A percentile compares a stretch with the other conserved stretches of the same genome.
These are phyloP conservation scores for Dasypus novemcinctus DNA, from an alignment of 2,113 vertebrate species.

Conservation along the genomic window DNA sequence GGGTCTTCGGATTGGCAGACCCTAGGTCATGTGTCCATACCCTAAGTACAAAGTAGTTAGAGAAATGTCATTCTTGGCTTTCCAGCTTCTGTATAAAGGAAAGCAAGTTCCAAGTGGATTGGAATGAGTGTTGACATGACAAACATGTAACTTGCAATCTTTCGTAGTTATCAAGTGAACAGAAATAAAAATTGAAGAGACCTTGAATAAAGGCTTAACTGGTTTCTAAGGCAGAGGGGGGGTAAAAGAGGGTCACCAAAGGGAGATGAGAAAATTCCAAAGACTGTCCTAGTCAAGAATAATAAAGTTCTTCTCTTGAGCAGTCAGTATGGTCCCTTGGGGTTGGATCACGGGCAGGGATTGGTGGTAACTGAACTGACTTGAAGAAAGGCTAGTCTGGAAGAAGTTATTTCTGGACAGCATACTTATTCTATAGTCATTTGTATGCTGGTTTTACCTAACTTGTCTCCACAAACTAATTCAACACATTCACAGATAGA, in stretches of 20 bases:
- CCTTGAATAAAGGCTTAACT: background rate
- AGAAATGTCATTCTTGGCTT: background rate
- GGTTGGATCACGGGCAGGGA: background rate
- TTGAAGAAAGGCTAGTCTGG: background rate
- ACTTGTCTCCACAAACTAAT: background rate
- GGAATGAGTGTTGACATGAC: background rate
- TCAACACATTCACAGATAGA: constrained; percentile 34
- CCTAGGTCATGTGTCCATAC: background rate
- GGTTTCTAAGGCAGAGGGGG: background rate
- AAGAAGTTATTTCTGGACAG: background rate
- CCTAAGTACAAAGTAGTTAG: background rate
- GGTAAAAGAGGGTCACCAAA: background rate
- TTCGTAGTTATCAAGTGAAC: background rate
- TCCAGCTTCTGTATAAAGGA: background rate
- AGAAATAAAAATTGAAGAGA: background rate
- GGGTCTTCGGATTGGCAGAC: background rate
- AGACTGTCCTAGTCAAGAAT: background rate
- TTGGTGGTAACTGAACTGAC: too few species aligned
- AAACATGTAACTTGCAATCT: background rate
- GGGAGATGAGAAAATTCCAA: background rate
- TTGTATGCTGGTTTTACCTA: background rate
- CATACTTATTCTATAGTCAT: background rate
- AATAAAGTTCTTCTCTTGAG: background rate
- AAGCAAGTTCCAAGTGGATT: background rate
- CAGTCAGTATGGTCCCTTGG: background rate